Evolutionary conservation across 2,113 vertebrate species (phyloP), one percentile per base, ranked within the genome.

Genomic region (Panurus biarmicus): DNA sequence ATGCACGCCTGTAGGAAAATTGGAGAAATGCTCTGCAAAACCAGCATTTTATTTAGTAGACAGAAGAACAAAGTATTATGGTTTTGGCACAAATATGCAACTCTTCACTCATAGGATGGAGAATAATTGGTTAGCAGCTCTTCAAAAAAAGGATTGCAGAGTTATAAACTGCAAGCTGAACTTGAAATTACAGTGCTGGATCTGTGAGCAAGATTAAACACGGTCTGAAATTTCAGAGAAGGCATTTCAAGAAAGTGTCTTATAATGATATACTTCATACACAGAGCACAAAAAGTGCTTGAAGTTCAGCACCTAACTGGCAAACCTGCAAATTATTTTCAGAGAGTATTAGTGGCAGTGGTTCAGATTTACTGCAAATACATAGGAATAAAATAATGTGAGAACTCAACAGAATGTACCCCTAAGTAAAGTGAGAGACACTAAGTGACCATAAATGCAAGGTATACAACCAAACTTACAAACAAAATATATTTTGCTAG

Each of bases 11-110:
- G 82, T 33, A 94, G 90, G 88, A 95, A 94, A 96, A 92, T 58
- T 90, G 90, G 78, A 95, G 72, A 94, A 95, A 88, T n/a, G 42
- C 35, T 83, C 60, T 93, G 82, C 75, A 80, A 88, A 96, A 83
- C 11, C 90, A 92, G 71, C 73, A 67, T 93, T 90, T 89, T 93
- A 85, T 96, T 95, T 96, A 94, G 85, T 14, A 88, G 67, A 90
- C 72, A 93, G 72, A 85, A 96, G 92, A 96, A 96, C 94, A 95
- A 95, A 96, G 94, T 88, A 66, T 70, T 95, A 87, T 90, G 94
- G 90, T 85, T 96, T 96, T 96, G 95, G 96, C 95, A 94, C 85
- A 93, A 80, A 87, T 50, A 58, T 20, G 26, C 75, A 73, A 54
- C 47, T 93, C 85, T 33, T 25, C 82, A 80, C 42, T 56, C 83